Conservation (phyloP, 2,113 vertebrate species). For the Mus musculus region GRCm39 chr1:184757501-184758000, state of each 20-base stretch:
- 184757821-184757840: neutral
- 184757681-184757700: neutral
- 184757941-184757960: neutral
- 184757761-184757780: no score
- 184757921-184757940: neutral
- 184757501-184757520: neutral
- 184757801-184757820: slow-evolving; percentile 32
- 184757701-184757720: neutral
- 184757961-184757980: slow-evolving; percentile 9
- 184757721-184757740: neutral
- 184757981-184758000: neutral
- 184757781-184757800: neutral
- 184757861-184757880: neutral
- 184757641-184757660: neutral
- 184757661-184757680: neutral
- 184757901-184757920: neutral
- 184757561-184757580: neutral
- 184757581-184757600: neutral
- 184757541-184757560: neutral
- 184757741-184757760: neutral
- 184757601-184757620: neutral
- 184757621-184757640: no score
- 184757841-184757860: neutral
- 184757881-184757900: slow-evolving; percentile 15
- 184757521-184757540: neutral